These are phyloP conservation scores for Cancer borealis DNA, from an alignment of 2,888 invertebrate genomes.

Conservation along the genomic window DNA sequence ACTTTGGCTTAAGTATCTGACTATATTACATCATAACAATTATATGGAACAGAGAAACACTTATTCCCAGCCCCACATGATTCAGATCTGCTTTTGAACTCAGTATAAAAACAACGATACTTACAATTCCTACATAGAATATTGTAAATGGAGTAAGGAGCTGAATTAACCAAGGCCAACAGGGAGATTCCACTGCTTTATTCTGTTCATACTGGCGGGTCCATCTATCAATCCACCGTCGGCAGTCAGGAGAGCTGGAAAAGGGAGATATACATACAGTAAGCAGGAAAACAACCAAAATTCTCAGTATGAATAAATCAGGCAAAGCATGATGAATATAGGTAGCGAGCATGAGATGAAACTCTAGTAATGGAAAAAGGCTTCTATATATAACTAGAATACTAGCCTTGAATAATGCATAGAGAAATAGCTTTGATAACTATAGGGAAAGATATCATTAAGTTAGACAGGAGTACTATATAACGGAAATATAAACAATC, in stretches of 20 bases:
- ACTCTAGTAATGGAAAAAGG: no score
- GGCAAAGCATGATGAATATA: background rate
- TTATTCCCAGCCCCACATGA: background rate
- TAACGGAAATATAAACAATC: no score
- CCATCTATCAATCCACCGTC: slow-evolving; percentile 73
- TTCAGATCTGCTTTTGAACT: background rate
- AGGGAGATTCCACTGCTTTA: slow-evolving; percentile 61
- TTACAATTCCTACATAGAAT: slow-evolving; percentile 57
- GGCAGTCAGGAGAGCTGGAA: slow-evolving; percentile 70
- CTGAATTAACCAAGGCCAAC: slow-evolving; percentile 71
- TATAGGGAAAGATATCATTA: no score
- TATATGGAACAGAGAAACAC: background rate
- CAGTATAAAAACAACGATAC: background rate
- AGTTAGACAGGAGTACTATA: no score
- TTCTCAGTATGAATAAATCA: background rate
- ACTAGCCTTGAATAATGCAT: no score
- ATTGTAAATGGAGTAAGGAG: slow-evolving; percentile 58
- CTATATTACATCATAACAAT: background rate
- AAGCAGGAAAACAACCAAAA: slow-evolving; percentile 16
- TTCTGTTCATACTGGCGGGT: slow-evolving; percentile 63
- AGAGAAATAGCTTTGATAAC: no score
- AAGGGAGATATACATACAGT: background rate
- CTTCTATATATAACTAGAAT: no score
- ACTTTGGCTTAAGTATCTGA: background rate
- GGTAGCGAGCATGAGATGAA: no score